A percentile compares a stretch with the other conserved stretches of the same genome.
phyloP scores from a whole-genome alignment of 2,888 invertebrate species.

The Octonoba sinensis region DNA sequence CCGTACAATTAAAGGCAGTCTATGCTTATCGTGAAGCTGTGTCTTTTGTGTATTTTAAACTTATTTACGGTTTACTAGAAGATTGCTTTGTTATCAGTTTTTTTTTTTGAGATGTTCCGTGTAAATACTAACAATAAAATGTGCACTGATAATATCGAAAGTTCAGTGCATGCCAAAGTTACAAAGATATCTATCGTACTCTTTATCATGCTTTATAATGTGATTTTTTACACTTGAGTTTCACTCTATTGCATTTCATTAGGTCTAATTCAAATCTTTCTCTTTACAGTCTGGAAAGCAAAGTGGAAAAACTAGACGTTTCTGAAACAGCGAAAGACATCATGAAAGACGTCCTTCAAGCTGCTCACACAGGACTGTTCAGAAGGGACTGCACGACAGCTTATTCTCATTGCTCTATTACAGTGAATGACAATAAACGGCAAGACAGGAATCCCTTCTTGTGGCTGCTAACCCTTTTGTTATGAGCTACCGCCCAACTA shows the following conservation, averaged over 20 bases:
- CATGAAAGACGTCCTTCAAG: conserved; percentile 60
- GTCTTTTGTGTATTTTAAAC: too few relatives aligned
- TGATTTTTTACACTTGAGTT: not conserved
- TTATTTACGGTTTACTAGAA: too few relatives aligned
- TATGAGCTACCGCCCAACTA: too few relatives aligned
- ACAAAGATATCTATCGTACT: too few relatives aligned
- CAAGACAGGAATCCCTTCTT: not conserved
- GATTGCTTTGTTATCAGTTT: too few relatives aligned
- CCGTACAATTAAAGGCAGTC: too few relatives aligned
- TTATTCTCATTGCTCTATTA: conserved; percentile 40
- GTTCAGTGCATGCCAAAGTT: too few relatives aligned
- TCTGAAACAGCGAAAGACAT: conserved; percentile 35
- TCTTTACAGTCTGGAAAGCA: conserved; percentile 39
- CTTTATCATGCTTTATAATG: too few relatives aligned
- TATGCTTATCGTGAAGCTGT: too few relatives aligned
- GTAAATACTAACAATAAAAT: too few relatives aligned
- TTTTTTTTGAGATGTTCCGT: too few relatives aligned
- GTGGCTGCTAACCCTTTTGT: not conserved
- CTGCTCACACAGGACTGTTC: conserved; percentile 60
- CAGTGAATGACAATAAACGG: not conserved
- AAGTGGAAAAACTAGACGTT: conserved; percentile 49
- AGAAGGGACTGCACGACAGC: conserved; percentile 54
- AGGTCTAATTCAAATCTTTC: not conserved
- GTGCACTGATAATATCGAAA: too few relatives aligned
- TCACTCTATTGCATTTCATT: not conserved